These are phyloP conservation scores for Augochlora pura DNA, from an alignment of 1,140 invertebrate genomes.

Conservation along the genomic window DNA sequence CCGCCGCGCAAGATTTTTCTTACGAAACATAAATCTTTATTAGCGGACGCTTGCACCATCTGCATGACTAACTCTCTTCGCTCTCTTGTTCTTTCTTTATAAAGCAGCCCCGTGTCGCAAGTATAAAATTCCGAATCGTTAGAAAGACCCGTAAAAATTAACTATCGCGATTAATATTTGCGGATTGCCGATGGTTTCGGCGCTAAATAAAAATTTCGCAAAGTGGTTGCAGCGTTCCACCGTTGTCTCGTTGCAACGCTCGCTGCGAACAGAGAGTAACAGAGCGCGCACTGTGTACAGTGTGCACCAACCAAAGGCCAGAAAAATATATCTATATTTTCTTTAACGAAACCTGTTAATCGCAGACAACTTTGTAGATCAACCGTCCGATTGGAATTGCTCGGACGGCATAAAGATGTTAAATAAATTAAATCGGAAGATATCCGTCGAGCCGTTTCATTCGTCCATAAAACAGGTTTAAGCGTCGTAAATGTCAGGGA, in stretches of 20 bases:
- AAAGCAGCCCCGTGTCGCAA: not conserved
- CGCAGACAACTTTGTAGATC: too few relatives aligned
- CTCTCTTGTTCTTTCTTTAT: not conserved
- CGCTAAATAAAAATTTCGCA: too few relatives aligned
- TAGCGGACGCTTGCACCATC: too few relatives aligned
- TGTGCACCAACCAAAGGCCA: too few relatives aligned
- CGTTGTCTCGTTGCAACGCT: not conserved
- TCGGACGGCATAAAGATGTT: not conserved
- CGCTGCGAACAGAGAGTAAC: not conserved
- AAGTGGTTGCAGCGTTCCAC: not conserved
- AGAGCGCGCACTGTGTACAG: too few relatives aligned
- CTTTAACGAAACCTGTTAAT: too few relatives aligned
- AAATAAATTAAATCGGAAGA: not conserved
- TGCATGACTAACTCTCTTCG: not conserved
- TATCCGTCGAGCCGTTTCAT: not conserved
- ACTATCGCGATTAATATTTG: not conserved
- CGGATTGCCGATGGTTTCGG: too few relatives aligned
- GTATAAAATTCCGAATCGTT: not conserved
- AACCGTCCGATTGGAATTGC: not conserved
- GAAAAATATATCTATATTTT: too few relatives aligned
- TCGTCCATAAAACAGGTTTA: not conserved
- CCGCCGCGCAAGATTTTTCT: not conserved
- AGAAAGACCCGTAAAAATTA: not conserved
- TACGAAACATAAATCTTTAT: not conserved
- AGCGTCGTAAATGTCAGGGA: not conserved